Evolutionary conservation across 2,888 invertebrate genomes (phyloP).

Genomic region (Tridacna gigas): DNA sequence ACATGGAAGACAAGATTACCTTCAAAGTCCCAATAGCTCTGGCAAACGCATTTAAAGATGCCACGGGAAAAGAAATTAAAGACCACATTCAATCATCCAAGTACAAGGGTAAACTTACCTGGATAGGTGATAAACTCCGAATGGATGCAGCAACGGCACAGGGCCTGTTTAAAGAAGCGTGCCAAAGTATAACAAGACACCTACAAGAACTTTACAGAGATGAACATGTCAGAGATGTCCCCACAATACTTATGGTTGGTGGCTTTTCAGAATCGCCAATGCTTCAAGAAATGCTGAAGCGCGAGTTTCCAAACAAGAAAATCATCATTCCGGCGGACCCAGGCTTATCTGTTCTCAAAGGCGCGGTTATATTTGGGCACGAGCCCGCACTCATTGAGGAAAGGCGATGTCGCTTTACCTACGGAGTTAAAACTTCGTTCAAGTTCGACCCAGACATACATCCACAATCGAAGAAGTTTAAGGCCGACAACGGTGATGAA

Average conservation of each 20-base stretch:
- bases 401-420: constrained; percentile 54
- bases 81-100: not conserved
- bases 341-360: constrained; percentile 63
- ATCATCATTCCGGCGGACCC: constrained; percentile 65
- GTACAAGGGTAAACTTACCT: constrained; percentile 34
- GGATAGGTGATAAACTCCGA: constrained; percentile 40
- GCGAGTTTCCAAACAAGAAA: constrained; percentile 41
- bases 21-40: constrained; percentile 20
- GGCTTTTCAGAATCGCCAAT: constrained; percentile 66
- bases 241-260: constrained; percentile 65
- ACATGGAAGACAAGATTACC: constrained; percentile 7
- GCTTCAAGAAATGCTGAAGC: constrained; percentile 51
- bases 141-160: constrained; percentile 42
- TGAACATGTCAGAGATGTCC: constrained; percentile 42
- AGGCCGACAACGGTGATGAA: constrained; percentile 22
- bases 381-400: constrained; percentile 52
- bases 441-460: constrained; percentile 43
- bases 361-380: constrained; percentile 66
- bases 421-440: constrained; percentile 48
- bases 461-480: constrained; percentile 50
- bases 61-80: not conserved
- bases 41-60: constrained; percentile 1
- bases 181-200: constrained; percentile 52
- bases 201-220: constrained; percentile 42
- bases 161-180: constrained; percentile 48